Base-by-base conservation (phyloP, 35 echinoderm and acorn worm species). In the Lytechinus variegatus region DNA sequence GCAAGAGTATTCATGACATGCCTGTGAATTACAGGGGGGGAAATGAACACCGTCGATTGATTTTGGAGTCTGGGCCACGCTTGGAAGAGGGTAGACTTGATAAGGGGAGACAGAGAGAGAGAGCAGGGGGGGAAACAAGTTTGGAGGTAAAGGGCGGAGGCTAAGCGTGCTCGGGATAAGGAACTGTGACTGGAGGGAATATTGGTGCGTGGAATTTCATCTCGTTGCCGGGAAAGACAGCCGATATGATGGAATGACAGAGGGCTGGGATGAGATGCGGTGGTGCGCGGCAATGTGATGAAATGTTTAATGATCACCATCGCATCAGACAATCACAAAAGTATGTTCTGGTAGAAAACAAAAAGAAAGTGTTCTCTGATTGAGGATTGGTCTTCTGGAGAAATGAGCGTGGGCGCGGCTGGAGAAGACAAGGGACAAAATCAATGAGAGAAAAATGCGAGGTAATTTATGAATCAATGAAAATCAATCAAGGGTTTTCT, bases 1-100 rank as follows among this genome's bases (percentile, higher is more conserved):
- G 29, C 52, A 90, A 90, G 52, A 90, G 88, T 90, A 90, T 90
- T 90, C 88, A 90, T 90, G 88, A 90, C 88, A 90, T 90, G 88
- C 88, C 52, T 29, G 29, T 90, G 88, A 90, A 90, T 90, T 90
- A 90, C 88, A 54, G 52, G 16, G 16, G n/a, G 33, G 88, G 52
- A 90, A 90, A 54, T 52, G 52, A 90, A 90, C 28, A 90, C 88
- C 88, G 52, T 54, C 52, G 28, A 90, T 90, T 90, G 88, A 90
- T 90, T 90, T 90, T 33, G 1, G 28, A 52, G 88, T 90, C 88
- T 90, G 28, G 29, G 66, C 66, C 66, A 79, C 5, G 66, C 66
- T 79, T 24, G 66, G 66, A 24, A 24, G n/a, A 24, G 66, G 66
- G 66, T 27, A 79, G 66, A 6, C 66, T 79, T 19, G 21, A n/a